These are phyloP conservation scores for Tetanocera ferruginea DNA, from an alignment of 2,888 invertebrate genomes.

Conservation along the genomic window DNA sequence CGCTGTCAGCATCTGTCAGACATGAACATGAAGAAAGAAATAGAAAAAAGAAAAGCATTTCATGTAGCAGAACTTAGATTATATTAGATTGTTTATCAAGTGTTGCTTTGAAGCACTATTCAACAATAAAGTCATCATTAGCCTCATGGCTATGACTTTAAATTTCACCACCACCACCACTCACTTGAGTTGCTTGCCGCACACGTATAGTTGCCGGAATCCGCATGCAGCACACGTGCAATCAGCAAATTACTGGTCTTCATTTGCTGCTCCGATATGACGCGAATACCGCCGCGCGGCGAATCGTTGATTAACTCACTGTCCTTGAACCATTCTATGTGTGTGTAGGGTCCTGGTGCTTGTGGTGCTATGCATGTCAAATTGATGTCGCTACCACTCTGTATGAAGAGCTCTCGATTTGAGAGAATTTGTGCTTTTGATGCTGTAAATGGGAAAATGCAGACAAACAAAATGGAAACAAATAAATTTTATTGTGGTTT, in stretches of 20 bases:
- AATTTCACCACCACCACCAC: slow-evolving; percentile 42
- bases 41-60: not conserved
- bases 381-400: slow-evolving; percentile 92
- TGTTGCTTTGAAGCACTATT: too few relatives aligned
- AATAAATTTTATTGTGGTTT: too few relatives aligned
- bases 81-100: too few relatives aligned
- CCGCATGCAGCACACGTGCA: slow-evolving; percentile 76
- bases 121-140: not conserved
- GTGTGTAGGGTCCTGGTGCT: slow-evolving; percentile 76
- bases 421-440: slow-evolving; percentile 91
- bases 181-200: slow-evolving; percentile 84
- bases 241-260: slow-evolving; percentile 88
- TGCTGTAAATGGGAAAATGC: slow-evolving; percentile 72
- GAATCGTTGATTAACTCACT: slow-evolving; percentile 87
- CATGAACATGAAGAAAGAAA: not conserved
- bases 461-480: not conserved
- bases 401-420: slow-evolving; percentile 87
- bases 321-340: slow-evolving; percentile 89
- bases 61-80: not conserved
- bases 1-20: slow-evolving; percentile 81
- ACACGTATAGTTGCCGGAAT: slow-evolving; percentile 87
- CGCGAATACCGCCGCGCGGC: slow-evolving; percentile 86
- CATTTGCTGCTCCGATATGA: slow-evolving; percentile 87
- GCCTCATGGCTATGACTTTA: too few relatives aligned
- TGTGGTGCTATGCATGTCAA: slow-evolving; percentile 88